phyloP scores from a whole-genome alignment of 2,888 invertebrate species.

The Heliconius cydno region DNA sequence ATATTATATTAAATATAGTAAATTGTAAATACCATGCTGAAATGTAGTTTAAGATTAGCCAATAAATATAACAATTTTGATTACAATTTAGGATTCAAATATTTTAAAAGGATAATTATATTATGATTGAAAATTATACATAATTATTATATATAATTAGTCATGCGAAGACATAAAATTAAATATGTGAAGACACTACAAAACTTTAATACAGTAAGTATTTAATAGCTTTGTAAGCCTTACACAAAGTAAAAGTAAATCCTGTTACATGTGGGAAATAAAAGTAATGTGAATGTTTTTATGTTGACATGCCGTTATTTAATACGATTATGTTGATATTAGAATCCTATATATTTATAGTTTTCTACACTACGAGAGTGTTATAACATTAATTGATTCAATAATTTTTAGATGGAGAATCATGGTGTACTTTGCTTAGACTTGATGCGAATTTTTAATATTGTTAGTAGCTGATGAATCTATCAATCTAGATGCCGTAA shows the following conservation, averaged over 20 bases:
- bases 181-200: neutral
- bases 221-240: slow-evolving; percentile 1
- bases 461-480: neutral
- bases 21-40: slow-evolving; percentile 12
- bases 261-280: slow-evolving; percentile 17
- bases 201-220: neutral
- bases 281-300: slow-evolving; percentile 28
- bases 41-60: neutral
- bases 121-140: neutral
- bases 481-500: neutral
- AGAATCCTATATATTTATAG: neutral
- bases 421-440: neutral
- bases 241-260: neutral
- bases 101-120: neutral
- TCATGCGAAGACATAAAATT: neutral
- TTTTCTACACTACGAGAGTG: neutral
- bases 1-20: neutral
- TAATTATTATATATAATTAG: neutral
- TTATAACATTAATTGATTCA: neutral
- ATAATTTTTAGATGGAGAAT: neutral
- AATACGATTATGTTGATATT: slow-evolving; percentile 40
- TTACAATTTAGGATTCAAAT: neutral
- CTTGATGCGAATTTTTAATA: neutral
- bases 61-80: neutral
- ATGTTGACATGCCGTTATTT: slow-evolving; percentile 46